A percentile compares a stretch with the other conserved stretches of the same genome.
Evolutionary conservation across 2,888 invertebrate genomes (phyloP).

Genomic region (Oeneis ivallda): DNA sequence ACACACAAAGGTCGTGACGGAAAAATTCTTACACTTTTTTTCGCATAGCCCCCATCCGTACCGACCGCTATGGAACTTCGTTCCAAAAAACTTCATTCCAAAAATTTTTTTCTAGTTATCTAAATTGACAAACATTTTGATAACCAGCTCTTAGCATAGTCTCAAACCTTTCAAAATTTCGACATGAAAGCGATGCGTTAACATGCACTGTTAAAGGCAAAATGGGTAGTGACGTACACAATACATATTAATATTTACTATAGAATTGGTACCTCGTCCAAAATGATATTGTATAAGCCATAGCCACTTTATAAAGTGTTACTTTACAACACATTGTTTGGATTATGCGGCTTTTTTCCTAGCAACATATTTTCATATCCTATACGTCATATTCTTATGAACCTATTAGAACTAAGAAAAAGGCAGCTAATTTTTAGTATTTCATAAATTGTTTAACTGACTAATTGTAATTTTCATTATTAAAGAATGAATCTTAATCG

Average conservation of each 20-base stretch:
- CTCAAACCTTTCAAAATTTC: conserved; percentile 66
- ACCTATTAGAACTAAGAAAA: too few species aligned
- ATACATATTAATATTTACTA: conserved; percentile 27
- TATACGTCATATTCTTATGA: too few species aligned
- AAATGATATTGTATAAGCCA: conserved; percentile 10
- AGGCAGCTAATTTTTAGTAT: too few species aligned
- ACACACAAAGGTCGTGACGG: too few species aligned
- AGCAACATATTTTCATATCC: conserved; percentile 11
- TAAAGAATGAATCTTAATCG: too few species aligned
- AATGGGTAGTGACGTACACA: conserved; percentile 21
- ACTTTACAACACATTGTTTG: neutral
- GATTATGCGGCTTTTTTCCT: neutral
- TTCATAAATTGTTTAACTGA: too few species aligned
- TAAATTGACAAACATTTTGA: neutral
- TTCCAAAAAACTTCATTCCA: too few species aligned
- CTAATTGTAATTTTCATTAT: too few species aligned
- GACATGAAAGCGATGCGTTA: conserved; percentile 77
- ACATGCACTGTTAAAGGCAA: conserved; percentile 56
- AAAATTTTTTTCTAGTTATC: too few species aligned
- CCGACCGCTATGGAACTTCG: too few species aligned
- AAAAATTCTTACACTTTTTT: too few species aligned
- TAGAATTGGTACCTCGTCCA: conserved; percentile 8
- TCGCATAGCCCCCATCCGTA: too few species aligned
- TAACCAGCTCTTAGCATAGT: conserved; percentile 32
- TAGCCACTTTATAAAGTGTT: conserved; percentile 12